Conservation (phyloP, 2,113 vertebrate species). For the Seriola dumerili region DNA sequence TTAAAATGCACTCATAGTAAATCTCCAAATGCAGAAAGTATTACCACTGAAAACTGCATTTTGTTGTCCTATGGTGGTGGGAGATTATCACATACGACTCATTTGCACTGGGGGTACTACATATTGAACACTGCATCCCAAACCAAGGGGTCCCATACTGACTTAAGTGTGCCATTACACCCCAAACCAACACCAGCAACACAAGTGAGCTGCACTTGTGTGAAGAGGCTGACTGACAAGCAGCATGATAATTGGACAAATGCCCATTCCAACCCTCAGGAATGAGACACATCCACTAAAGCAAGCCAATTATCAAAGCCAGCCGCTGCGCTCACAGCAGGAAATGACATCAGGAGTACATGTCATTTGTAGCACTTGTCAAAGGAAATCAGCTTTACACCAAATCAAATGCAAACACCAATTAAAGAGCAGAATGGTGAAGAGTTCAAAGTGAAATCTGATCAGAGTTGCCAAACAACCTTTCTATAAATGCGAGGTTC, state of each 20-base stretch:
- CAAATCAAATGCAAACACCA: constrained; percentile 74
- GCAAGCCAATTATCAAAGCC: constrained; percentile 82
- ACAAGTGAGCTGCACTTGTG: constrained; percentile 77
- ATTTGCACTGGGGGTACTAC: not conserved
- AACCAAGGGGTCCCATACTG: constrained; percentile 45
- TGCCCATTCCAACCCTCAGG: constrained; percentile 68
- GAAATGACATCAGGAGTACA: constrained; percentile 80
- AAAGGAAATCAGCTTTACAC: constrained; percentile 72
- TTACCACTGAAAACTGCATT: not conserved
- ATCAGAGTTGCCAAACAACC: constrained; percentile 77
- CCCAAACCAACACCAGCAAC: constrained; percentile 75
- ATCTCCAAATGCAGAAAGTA: not conserved
- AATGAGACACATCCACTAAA: constrained; percentile 72
- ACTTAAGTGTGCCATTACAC: constrained; percentile 56
- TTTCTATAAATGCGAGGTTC: constrained; percentile 14
- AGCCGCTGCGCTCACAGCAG: constrained; percentile 73
- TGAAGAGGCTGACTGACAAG: constrained; percentile 77
- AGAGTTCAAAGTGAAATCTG: constrained; percentile 72
- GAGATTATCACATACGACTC: not conserved
- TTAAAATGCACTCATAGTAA: not conserved
- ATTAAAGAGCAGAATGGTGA: constrained; percentile 65
- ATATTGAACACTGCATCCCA: constrained; percentile 49
- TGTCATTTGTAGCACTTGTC: constrained; percentile 79
- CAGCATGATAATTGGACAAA: constrained; percentile 83
- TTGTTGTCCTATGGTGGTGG: not conserved